These are phyloP conservation scores for Monopterus albus DNA, from an alignment of 2,113 vertebrate genomes.

Conservation along the genomic window DNA sequence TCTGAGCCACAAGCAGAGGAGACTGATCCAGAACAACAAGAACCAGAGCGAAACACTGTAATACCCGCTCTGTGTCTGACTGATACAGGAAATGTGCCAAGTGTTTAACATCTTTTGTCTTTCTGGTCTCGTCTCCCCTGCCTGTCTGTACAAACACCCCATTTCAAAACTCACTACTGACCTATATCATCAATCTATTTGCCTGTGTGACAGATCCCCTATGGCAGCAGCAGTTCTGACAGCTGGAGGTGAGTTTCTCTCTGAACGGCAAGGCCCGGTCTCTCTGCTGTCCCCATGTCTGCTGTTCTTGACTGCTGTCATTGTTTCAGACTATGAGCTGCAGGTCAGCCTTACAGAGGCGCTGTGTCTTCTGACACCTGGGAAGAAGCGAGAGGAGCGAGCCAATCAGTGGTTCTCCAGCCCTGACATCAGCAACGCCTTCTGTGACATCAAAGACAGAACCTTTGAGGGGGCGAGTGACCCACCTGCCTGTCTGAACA, in stretches of 20 bases:
- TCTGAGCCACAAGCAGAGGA: slow-evolving; percentile 78
- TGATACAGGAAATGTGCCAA: no score
- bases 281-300: no score
- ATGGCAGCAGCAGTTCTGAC: slow-evolving; percentile 54
- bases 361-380: slow-evolving; percentile 87
- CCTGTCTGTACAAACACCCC: no score
- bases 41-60: slow-evolving; percentile 69
- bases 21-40: slow-evolving; percentile 78
- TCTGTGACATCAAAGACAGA: slow-evolving; percentile 87
- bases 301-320: not conserved
- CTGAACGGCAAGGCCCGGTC: no score
- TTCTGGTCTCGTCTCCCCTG: no score
- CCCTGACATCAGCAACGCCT: slow-evolving; percentile 82
- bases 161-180: no score
- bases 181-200: no score
- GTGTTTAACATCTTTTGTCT: no score
- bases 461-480: slow-evolving; percentile 94
- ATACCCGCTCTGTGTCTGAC: not conserved
- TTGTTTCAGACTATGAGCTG: slow-evolving; percentile 91
- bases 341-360: slow-evolving; percentile 90
- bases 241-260: slow-evolving; percentile 64
- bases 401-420: slow-evolving; percentile 88
- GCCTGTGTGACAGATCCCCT: slow-evolving; percentile 32
- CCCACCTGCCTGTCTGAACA: no score
- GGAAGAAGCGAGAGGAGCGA: slow-evolving; percentile 81